Evolutionary conservation across 2,797 vertebrate genomes (phyloP).

Genomic region (Acipenser ruthenus): DNA sequence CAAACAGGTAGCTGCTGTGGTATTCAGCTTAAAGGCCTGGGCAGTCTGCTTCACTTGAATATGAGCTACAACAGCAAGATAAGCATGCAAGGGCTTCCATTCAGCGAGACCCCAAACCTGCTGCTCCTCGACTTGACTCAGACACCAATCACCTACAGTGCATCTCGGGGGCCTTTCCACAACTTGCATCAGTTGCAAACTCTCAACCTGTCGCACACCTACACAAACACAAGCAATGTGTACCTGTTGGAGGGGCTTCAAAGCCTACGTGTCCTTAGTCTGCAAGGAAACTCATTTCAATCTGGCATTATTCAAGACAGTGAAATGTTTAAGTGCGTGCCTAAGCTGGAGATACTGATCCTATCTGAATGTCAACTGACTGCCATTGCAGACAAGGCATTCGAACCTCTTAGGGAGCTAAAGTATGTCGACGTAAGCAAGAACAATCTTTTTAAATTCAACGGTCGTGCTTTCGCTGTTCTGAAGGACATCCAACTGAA

Average conservation of each 20-base stretch:
- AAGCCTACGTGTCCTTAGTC: slow-evolving; percentile 40
- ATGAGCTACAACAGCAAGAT: slow-evolving; percentile 45
- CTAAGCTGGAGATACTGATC: slow-evolving; percentile 46
- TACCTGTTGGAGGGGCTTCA: slow-evolving; percentile 45
- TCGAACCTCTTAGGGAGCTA: slow-evolving; percentile 40
- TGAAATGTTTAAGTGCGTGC: slow-evolving; percentile 37
- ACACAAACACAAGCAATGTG: slow-evolving; percentile 30
- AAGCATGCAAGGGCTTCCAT: slow-evolving; percentile 30
- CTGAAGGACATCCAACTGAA: slow-evolving; percentile 40
- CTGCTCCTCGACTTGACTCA: slow-evolving; percentile 43
- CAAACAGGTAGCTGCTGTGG: slow-evolving; percentile 38
- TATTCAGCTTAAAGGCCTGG: slow-evolving; percentile 29
- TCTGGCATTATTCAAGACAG: slow-evolving; percentile 27
- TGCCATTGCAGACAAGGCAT: slow-evolving; percentile 34
- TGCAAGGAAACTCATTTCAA: slow-evolving; percentile 44
- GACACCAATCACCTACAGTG: slow-evolving; percentile 20
- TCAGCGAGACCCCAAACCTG: slow-evolving; percentile 33
- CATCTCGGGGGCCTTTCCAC: slow-evolving; percentile 39
- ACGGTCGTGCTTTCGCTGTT: slow-evolving; percentile 33
- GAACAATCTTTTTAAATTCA: slow-evolving; percentile 38
- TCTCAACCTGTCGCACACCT: slow-evolving; percentile 51
- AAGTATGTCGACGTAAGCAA: slow-evolving; percentile 41
- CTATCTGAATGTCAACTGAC: slow-evolving; percentile 46
- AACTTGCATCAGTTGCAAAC: slow-evolving; percentile 41
- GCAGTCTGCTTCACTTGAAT: slow-evolving; percentile 37